phyloP scores from a whole-genome alignment of 2,797 vertebrate genomes.

The Acrocephalus scirpaceus region DNA sequence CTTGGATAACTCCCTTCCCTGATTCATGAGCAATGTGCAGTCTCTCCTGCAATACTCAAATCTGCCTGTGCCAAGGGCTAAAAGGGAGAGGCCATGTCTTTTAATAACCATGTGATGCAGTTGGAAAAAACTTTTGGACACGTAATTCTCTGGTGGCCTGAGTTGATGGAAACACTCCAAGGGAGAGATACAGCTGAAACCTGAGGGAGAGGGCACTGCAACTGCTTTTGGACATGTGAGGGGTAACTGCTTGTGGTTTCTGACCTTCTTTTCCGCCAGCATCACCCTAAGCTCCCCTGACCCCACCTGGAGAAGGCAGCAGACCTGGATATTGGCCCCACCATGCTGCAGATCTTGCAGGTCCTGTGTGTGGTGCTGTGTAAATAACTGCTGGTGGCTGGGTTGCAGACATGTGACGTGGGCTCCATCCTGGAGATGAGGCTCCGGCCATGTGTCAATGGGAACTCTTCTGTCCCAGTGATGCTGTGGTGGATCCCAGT shows the following conservation, averaged over 20 bases:
- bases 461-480: neutral
- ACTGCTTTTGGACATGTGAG: neutral
- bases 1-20: slow-evolving; percentile 10
- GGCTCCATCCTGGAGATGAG: neutral
- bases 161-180: neutral
- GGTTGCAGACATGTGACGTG: neutral
- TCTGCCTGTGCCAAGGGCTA: neutral
- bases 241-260: neutral
- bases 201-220: neutral
- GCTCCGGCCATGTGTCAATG: accelerated
- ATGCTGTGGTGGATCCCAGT: neutral
- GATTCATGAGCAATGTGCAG: neutral
- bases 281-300: neutral
- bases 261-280: neutral
- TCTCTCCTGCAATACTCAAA: slow-evolving; percentile 9
- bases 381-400: neutral
- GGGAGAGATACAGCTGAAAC: neutral
- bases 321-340: neutral
- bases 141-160: neutral
- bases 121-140: slow-evolving; percentile 41
- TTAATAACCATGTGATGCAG: slow-evolving; percentile 52
- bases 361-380: neutral
- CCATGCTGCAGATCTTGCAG: neutral
- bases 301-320: neutral
- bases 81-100: slow-evolving; percentile 22